Evolutionary conservation across 2,113 vertebrate species (phyloP), one percentile per base, ranked within the genome.

Genomic region (Cisticola juncidis): DNA sequence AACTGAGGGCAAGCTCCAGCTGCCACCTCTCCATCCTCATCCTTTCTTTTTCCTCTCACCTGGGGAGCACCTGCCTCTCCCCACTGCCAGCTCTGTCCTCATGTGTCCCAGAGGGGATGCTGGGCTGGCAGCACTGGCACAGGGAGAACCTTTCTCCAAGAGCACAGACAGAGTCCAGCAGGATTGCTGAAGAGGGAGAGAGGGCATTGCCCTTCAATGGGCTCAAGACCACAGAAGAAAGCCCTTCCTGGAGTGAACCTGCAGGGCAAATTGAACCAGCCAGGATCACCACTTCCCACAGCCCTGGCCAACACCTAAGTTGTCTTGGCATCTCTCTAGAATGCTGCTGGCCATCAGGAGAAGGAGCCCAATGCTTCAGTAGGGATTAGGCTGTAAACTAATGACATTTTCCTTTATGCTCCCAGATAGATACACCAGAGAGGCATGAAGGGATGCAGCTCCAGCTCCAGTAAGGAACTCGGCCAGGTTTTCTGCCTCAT

Each of bases 31-130:
- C n/a, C 54, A 61, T 44, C 35, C 28, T 61, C 38, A 23, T 70
- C 73, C 22, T 45, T 38, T 50, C 22, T 54, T 45, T 35, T 44
- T 8, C 29, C 17, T 2, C 6, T 29, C 44, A 36, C 14, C 58
- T 24, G 18, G 5, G 12, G 25, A 81, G 29, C 28, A 16, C 45
- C 19, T 2, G 1, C 22, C 4, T 33, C 2, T 69, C 6, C 56
- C 31, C 0, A 0, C 26, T 6, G 1, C 48, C 35, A 0, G 0
- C 24, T 70, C 42, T 33, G 17, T 24, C 68, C 48, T 54, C 3
- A 1, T 12, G 2, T 11, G 65, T 48, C 74, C 25, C 3, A 0
- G 21, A 74, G 14, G 25, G n/a, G 33, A 45, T 9, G 12, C 9
- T 44, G 74, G 33, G 31, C 50, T 71, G 40, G 58, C 60, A 36